Base-by-base conservation (phyloP, 2,113 vertebrate genomes). In the Pachypanchax playfairii region DNA sequence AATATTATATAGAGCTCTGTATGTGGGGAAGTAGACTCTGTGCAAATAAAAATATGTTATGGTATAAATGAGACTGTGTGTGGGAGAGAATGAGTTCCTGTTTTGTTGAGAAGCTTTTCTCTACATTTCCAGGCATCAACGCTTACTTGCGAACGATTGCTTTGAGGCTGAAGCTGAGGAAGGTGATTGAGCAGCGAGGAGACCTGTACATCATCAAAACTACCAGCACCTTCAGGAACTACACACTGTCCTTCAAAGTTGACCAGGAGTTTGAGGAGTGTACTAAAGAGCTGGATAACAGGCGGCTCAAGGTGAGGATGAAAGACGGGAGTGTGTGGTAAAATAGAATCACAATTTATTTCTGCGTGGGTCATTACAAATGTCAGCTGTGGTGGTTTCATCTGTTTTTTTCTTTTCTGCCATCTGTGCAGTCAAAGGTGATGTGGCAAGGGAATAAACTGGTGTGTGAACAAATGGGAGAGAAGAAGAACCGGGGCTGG, bases 401-500 rank as follows among this genome's bases (percentile, higher is more conserved):
- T 57, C 6, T 53, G 1, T 24, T 58, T 3, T 35, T 10, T 20
- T 46, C 28, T n/a, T 15, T 2, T 72, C 15, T 80, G 26, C 17
- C 7, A 25, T 51, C 50, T 62, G 49, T n/a, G 6, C 77, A 98
- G 95, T 94, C 91, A 24, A 46, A 93, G 1, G 94, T 98, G 73
- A 91, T 73, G 7, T 95, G 94, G 94, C 82, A 97, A 36, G 91
- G 91, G 1, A 93, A 92, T 49, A 94, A 85, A 73, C 88, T 97
- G 25, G 88, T 92, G 21, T 96, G 94, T 73, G 76, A 91, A 17
- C 95, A 97, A 80, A 92, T 36, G 8, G 95, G 95, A 18, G 93
- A 95, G 77, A 98, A 96, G 90, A 94, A 92, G 63, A 92, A 92
- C 77, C 85, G 95, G 22, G 94, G 94, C 9, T 98, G 96, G 95